A percentile compares a stretch with the other conserved stretches of the same genome.
Evolutionary conservation across 2,797 vertebrate genomes (phyloP).

Genomic region (Phyllotis vaccarum): DNA sequence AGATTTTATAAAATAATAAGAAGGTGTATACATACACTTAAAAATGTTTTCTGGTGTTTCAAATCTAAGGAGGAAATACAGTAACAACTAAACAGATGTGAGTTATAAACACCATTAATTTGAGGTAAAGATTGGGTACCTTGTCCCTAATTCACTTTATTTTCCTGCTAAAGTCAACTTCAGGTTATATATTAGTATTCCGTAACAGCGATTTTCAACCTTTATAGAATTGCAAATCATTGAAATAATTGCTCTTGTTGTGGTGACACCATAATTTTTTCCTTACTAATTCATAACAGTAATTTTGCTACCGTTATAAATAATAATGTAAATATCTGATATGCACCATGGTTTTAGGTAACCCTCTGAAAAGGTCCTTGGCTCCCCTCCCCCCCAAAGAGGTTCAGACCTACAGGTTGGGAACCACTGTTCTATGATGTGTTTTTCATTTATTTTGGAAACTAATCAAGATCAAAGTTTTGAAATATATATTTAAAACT

Average conservation of each 20-base stretch:
- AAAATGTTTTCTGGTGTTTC: neutral
- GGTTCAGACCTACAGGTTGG: neutral
- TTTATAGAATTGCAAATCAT: neutral
- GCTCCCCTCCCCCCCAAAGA: rapidly evolving
- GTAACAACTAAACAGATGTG: neutral
- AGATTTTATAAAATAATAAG: neutral
- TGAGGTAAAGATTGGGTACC: neutral
- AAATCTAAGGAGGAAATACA: neutral
- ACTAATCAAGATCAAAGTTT: constrained; percentile 24
- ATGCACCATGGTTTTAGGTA: neutral
- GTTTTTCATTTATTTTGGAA: neutral
- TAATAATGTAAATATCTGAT: neutral
- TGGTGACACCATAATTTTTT: neutral
- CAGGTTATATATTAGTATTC: neutral
- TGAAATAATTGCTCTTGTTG: too few species aligned
- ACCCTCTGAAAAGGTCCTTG: neutral
- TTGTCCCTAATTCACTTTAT: neutral
- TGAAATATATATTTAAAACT: constrained; percentile 13
- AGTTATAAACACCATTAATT: constrained; percentile 4
- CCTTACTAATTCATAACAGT: neutral
- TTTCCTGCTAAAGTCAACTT: neutral
- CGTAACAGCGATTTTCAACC: neutral
- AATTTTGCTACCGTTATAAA: neutral
- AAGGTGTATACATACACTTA: neutral
- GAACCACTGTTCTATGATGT: neutral